Conservation (phyloP, 2,113 vertebrate species). For the Tetrax tetrax region DNA sequence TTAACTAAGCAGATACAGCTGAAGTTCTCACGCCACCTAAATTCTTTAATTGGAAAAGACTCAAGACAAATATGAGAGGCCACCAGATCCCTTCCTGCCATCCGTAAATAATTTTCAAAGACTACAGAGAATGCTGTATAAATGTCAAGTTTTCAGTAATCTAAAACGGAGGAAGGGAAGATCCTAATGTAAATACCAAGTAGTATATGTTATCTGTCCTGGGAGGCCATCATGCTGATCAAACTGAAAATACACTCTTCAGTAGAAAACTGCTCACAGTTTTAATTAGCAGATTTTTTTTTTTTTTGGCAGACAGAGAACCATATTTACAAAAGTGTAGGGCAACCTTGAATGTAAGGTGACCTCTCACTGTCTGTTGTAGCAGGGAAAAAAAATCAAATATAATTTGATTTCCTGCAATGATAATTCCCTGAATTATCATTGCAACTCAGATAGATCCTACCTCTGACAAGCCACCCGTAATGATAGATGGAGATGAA, state of each 20-base stretch:
- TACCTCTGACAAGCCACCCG: neutral
- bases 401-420: neutral
- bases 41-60: constrained; percentile 30
- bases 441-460: neutral
- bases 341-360: neutral
- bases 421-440: neutral
- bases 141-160: constrained; percentile 5
- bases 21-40: neutral
- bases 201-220: neutral
- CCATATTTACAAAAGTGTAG: neutral
- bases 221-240: neutral
- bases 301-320: neutral
- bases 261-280: neutral
- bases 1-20: constrained; percentile 2
- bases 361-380: neutral
- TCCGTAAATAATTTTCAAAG: constrained; percentile 39
- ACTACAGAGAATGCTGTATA: neutral
- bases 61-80: constrained; percentile 29
- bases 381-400: neutral
- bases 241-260: neutral
- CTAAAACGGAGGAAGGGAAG: neutral
- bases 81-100: neutral
- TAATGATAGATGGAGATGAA: neutral
- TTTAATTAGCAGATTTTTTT: neutral
- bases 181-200: neutral